Evolutionary conservation across 2,113 vertebrate genomes (phyloP).

Genomic region (Aegotheles bennettii): DNA sequence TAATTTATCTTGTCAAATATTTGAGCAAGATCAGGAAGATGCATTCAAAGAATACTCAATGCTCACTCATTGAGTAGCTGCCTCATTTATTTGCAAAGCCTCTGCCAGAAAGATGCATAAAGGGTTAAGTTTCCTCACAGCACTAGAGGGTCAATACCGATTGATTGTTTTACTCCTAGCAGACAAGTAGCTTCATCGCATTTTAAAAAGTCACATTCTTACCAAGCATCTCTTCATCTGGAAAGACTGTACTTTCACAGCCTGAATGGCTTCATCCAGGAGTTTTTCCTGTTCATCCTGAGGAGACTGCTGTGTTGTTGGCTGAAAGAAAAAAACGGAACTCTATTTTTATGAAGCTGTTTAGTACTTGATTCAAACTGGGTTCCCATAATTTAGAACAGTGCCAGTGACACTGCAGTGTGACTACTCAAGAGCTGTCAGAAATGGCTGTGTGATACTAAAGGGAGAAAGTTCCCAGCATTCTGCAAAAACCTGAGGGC

Average conservation of each 20-base stretch:
- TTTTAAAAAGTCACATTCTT: slow-evolving; percentile 37
- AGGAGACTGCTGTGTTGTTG: slow-evolving; percentile 94
- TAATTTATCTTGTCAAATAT: background rate
- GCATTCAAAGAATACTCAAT: background rate
- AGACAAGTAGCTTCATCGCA: background rate
- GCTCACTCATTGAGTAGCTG: background rate
- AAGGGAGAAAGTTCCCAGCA: background rate
- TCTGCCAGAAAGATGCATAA: background rate
- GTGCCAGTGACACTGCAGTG: background rate
- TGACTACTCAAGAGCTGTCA: background rate
- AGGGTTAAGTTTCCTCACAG: background rate
- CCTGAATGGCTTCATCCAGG: slow-evolving; percentile 96
- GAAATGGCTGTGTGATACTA: rapidly evolving
- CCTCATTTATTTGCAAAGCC: background rate
- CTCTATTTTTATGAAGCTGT: background rate
- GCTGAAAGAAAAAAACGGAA: slow-evolving; percentile 66
- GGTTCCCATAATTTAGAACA: background rate
- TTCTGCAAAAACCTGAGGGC: background rate
- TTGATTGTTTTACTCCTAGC: background rate
- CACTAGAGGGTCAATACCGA: background rate
- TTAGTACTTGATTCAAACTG: background rate
- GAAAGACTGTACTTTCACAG: slow-evolving; percentile 98
- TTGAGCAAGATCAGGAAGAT: background rate
- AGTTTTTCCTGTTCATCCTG: slow-evolving; percentile 99
- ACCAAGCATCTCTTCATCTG: slow-evolving; percentile 99